Evolutionary conservation across 2,888 invertebrate genomes (phyloP), one percentile per base, ranked within the genome.

Genomic region (Nasonia oneida): DNA sequence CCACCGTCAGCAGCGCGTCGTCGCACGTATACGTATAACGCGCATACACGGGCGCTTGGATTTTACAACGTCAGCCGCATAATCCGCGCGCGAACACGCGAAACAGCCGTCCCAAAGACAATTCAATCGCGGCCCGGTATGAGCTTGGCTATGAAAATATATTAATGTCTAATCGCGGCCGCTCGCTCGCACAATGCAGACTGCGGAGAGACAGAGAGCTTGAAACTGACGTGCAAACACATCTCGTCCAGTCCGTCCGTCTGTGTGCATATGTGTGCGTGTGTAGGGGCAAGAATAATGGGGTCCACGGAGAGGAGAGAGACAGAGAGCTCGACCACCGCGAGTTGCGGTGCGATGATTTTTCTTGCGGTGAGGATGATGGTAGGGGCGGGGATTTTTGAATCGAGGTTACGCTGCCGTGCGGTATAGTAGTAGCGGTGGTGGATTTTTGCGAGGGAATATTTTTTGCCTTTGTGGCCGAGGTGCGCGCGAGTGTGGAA

Each of bases 91-190:
- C 61, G 39, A 39, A 4, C n/a, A 14, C 23, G 14, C 42, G 47
- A 50, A 78, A 67, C 79, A 71, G 29, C 70, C 6, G 29, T 33
- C 37, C 29, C 64, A 15, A 77, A 77, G 77, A 77, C 77, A 64
- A 77, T 77, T 77, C 61, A 61, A 77, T 77, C 61, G 42, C 6
- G 57, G 57, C n/a, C 12, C 8, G 8, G 57, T 29, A 29, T 6
- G 53, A 53, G 18, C 53, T 37, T 2, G 15, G 61, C n/a, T 61
- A 61, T 61, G 64, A 29, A 29, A 67, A 33, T 29, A 33, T 67
- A 67, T 67, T 67, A 67, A 67, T 67, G 64, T 67, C 64, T 67
- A 67, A 67, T 67, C 64, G 64, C 23, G 61, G 61, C 18, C 18
- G 18, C 18, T 23, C 61, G 61, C 23, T 6, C 23, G 8, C 23